Conservation (phyloP, 2,797 vertebrate genomes). For the Etheostoma perlongum region DNA sequence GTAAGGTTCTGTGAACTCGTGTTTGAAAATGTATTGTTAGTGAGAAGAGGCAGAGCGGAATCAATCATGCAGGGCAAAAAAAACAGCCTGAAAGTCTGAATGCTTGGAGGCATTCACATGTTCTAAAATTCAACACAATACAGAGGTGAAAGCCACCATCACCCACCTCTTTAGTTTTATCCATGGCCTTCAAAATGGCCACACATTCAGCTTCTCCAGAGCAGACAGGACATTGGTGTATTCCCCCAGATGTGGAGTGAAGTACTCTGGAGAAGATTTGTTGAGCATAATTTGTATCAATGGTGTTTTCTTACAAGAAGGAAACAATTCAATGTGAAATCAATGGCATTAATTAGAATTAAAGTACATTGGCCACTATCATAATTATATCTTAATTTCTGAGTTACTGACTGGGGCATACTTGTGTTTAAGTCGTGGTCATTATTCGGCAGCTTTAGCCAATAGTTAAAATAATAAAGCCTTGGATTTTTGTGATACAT, state of each 20-base stretch:
- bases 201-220: conserved; percentile 91
- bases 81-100: conserved; percentile 7
- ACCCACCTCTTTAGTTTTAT: conserved; percentile 94
- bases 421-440: not conserved
- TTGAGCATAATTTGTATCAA: conserved; percentile 1
- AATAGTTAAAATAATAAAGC: conserved; percentile 2
- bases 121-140: not conserved
- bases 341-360: not conserved
- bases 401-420: not conserved
- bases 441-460: not conserved
- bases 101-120: conserved; percentile 7
- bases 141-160: not conserved
- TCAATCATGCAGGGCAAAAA: conserved; percentile 13
- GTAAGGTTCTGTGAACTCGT: conserved; percentile 26
- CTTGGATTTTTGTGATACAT: not conserved
- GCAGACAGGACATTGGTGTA: conserved; percentile 91
- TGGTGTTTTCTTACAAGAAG: conserved; percentile 4
- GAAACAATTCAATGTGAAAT: not conserved
- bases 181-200: conserved; percentile 93
- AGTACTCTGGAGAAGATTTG: conserved; percentile 86
- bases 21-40: conserved; percentile 29
- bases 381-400: conserved; percentile 2
- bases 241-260: conserved; percentile 90
- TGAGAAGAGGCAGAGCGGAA: conserved; percentile 14
- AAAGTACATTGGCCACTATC: not conserved